Evolutionary conservation across 2,888 invertebrate genomes (phyloP).

Genomic region (Pelosia muscerda): DNA sequence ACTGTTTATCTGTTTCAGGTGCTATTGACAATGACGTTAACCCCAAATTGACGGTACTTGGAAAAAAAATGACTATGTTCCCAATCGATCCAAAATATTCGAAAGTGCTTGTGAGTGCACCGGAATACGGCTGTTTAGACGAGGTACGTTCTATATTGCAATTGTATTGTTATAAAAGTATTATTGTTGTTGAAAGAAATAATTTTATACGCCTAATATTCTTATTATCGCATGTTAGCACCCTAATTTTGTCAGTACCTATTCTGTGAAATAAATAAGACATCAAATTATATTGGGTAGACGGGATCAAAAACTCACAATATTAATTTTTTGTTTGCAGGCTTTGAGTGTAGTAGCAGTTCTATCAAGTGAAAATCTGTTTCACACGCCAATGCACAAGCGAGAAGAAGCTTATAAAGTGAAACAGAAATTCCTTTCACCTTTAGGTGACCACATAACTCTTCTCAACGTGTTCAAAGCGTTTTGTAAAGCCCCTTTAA

Average conservation of each 20-base stretch:
- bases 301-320: too few species aligned
- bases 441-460: slow-evolving; percentile 97
- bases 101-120: slow-evolving; percentile 92
- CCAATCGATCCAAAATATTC: slow-evolving; percentile 97
- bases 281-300: too few species aligned
- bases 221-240: too few species aligned
- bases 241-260: too few species aligned
- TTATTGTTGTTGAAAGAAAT: neutral
- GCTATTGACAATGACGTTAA: slow-evolving; percentile 88
- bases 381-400: slow-evolving; percentile 91
- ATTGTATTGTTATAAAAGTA: neutral
- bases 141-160: slow-evolving; percentile 81
- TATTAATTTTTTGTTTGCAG: slow-evolving; percentile 65
- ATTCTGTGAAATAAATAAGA: too few species aligned
- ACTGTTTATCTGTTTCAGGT: slow-evolving; percentile 69
- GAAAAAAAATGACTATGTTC: slow-evolving; percentile 95
- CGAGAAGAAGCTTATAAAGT: slow-evolving; percentile 91
- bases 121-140: slow-evolving; percentile 91
- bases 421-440: slow-evolving; percentile 93
- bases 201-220: too few species aligned
- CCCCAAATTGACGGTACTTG: slow-evolving; percentile 91
- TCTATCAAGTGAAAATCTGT: slow-evolving; percentile 95
- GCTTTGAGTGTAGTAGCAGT: slow-evolving; percentile 94
- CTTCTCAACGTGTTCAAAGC: slow-evolving; percentile 95
- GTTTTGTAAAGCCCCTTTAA: slow-evolving; percentile 90